Percentiles rank a stretch among this genome's conserved stretches.
Conservation (phyloP, 2,888 invertebrate species). For the Cephus runcator region DNA sequence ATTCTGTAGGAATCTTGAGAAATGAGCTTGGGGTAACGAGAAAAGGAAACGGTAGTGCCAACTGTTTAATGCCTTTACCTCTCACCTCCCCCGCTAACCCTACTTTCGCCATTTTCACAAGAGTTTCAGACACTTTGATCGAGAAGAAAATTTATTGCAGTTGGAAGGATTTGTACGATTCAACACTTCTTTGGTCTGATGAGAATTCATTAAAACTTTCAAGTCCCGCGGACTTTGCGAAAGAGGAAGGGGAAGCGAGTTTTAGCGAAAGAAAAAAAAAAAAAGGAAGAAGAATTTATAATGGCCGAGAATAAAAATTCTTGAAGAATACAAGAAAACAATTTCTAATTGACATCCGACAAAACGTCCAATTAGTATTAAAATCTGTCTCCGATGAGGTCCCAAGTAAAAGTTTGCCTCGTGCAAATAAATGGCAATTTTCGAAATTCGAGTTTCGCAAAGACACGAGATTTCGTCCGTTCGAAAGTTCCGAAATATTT, state of each 20-base stretch:
- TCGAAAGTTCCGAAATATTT: slow-evolving; percentile 21
- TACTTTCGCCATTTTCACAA: no score
- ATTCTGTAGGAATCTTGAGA: neutral
- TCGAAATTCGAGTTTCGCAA: neutral
- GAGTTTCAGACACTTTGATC: neutral
- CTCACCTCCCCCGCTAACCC: no score
- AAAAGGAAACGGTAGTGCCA: neutral
- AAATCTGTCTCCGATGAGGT: neutral
- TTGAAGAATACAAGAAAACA: neutral
- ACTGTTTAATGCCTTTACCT: no score
- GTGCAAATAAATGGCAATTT: neutral
- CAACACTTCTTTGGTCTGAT: neutral
- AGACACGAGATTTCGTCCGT: neutral
- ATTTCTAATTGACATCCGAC: neutral
- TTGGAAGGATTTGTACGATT: neutral
- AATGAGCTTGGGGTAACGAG: neutral
- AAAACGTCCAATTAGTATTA: neutral
- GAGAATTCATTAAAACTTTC: neutral
- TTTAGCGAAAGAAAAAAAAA: neutral
- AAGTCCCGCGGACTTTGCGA: neutral
- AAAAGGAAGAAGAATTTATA: neutral
- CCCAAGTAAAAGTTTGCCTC: neutral
- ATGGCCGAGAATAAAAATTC: neutral
- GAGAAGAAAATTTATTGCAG: neutral
- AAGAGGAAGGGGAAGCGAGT: neutral